Conservation (phyloP, 2,113 vertebrate genomes). For the Entelurus aequoreus region DNA sequence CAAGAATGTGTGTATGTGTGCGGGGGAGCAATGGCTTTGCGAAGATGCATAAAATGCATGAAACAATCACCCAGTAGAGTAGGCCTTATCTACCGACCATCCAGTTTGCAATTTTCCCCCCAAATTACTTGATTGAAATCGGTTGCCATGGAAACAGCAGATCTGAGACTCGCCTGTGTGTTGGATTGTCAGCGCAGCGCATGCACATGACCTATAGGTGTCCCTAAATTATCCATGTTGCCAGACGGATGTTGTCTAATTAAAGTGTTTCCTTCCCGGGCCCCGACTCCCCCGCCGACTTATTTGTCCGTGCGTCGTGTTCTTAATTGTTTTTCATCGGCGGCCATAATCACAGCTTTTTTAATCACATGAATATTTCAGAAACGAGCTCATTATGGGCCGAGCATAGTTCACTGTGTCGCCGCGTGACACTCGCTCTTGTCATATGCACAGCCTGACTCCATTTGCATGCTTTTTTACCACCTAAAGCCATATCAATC, state of each 20-base stretch:
- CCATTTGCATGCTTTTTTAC: conserved; percentile 34
- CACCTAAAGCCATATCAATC: conserved; percentile 12
- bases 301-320: conserved; percentile 61
- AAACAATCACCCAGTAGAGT: conserved; percentile 22
- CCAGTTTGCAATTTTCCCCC: conserved; percentile 30
- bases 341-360: conserved; percentile 64
- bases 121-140: conserved; percentile 44
- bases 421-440: conserved; percentile 26
- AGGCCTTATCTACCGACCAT: conserved; percentile 26
- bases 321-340: conserved; percentile 66
- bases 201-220: conserved; percentile 2
- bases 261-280: conserved; percentile 25
- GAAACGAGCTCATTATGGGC: conserved; percentile 54
- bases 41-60: conserved; percentile 20
- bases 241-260: conserved; percentile 23
- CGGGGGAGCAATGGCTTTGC: conserved; percentile 5
- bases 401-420: conserved; percentile 46
- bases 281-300: conserved; percentile 41
- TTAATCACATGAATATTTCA: conserved; percentile 70
- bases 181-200: conserved; percentile 4
- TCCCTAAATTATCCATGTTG: not conserved
- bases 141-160: conserved; percentile 48
- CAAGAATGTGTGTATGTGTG: not conserved
- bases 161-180: conserved; percentile 16
- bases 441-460: conserved; percentile 8